Base-by-base conservation (phyloP, 1,140 invertebrate genomes). In the Choristoneura fumiferana region DNA sequence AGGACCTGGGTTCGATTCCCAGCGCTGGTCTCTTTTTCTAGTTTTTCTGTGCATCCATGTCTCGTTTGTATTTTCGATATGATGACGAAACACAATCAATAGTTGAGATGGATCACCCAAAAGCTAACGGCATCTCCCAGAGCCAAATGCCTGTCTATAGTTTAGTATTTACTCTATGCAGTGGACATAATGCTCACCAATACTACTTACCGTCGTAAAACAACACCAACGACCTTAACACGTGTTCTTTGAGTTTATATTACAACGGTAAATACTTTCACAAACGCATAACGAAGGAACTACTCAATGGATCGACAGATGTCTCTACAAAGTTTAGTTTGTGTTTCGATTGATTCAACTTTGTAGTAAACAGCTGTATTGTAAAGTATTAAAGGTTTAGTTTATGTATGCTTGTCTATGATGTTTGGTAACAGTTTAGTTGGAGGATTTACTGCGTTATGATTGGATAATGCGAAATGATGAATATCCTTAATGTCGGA, bases 401-500 rank as follows among this genome's bases (percentile, higher is more conserved):
- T 49, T n/a, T n/a, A n/a, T n/a, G n/a, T 29, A 29, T 6, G 22
- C 22, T 29, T 29, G 6, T 6, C 2, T 29, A 29, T 29, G 2
- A 3, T 29, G n/a, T n/a, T n/a, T n/a, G n/a, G 22, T 29, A 29
- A 29, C 17, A 22, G 18, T 33, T 49, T 49, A 49, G 43, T 3
- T 29, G 6, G 43, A 49, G 43, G 43, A 49, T 49, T 49, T 17
- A n/a, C 43, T 49, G 43, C 43, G 22, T 49, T 49, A 49, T 49
- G 43, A 49, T 18, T 49, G 6, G n/a, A 22, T 49, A n/a, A n/a
- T n/a, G n/a, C n/a, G n/a, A n/a, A n/a, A n/a, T n/a, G n/a, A n/a
- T n/a, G n/a, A n/a, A n/a, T n/a, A n/a, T n/a, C n/a, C n/a, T n/a
- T n/a, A n/a, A n/a, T 22, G 22, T 49, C 10, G 17, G 18, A n/a